A percentile compares a stretch with the other conserved stretches of the same genome.
phyloP scores from a whole-genome alignment of 2,888 invertebrate genomes.

The Cantharis rufa region DNA sequence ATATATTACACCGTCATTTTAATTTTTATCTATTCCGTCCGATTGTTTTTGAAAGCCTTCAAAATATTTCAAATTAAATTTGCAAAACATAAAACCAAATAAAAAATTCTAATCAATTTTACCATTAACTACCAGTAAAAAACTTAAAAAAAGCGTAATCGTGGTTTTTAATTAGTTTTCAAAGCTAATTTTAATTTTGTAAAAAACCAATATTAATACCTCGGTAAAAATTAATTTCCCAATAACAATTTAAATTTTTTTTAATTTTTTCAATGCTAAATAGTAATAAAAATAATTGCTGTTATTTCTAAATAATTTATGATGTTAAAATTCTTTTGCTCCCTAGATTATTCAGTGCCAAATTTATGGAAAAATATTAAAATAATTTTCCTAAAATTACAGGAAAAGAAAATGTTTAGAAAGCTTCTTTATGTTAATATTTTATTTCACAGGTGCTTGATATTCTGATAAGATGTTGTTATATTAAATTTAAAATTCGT shows the following conservation, averaged over 20 bases:
- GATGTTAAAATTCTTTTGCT: not conserved
- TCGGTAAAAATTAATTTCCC: too few relatives aligned
- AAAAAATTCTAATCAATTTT: not conserved
- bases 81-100: not conserved
- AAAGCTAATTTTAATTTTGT: too few relatives aligned
- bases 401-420: not conserved
- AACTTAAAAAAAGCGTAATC: not conserved
- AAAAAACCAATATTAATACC: too few relatives aligned
- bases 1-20: not conserved
- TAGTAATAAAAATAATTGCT: too few relatives aligned
- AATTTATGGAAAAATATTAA: not conserved
- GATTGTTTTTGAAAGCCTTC: not conserved
- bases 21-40: not conserved
- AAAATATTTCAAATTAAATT: not conserved
- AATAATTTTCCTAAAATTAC: not conserved
- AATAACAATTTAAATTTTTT: too few relatives aligned
- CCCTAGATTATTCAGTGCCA: not conserved
- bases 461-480: not conserved
- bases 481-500: not conserved
- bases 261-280: too few relatives aligned
- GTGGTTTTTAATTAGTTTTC: too few relatives aligned
- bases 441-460: not conserved
- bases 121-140: not conserved
- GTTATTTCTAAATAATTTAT: not conserved
- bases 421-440: not conserved